Evolutionary conservation across 2,113 vertebrate species (phyloP).

Genomic region (Castor canadensis): DNA sequence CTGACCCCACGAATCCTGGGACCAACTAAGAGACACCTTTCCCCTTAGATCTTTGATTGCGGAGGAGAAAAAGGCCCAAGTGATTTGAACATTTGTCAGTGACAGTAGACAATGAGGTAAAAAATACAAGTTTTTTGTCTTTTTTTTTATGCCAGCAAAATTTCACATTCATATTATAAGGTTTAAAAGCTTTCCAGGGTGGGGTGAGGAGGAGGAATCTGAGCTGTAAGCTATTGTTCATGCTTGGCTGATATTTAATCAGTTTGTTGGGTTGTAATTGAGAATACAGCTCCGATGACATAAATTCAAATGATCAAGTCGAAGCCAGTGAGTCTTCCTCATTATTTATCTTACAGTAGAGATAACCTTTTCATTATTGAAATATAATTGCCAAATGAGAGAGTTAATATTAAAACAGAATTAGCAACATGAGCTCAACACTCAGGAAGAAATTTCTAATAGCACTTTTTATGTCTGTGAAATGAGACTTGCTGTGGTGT

Average conservation of each 20-base stretch:
- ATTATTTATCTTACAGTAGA: constrained; percentile 78
- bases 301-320: constrained; percentile 60
- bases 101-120: neutral
- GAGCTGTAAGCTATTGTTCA: constrained; percentile 59
- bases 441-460: constrained; percentile 75
- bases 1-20: neutral
- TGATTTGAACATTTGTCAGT: neutral
- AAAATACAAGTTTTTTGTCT: neutral
- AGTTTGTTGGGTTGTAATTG: constrained; percentile 74
- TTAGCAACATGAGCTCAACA: constrained; percentile 73
- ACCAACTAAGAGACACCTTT: neutral
- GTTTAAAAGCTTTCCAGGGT: constrained; percentile 59
- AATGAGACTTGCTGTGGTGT: constrained; percentile 52
- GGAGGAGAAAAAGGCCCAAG: neutral
- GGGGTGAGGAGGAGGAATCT: neutral
- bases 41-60: neutral
- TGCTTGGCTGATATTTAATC: constrained; percentile 76
- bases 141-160: neutral
- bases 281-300: constrained; percentile 68
- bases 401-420: constrained; percentile 80
- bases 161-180: constrained; percentile 40
- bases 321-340: constrained; percentile 73
- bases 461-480: constrained; percentile 69
- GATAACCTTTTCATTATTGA: constrained; percentile 84
- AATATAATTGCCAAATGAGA: constrained; percentile 79